These are phyloP conservation scores for Xenopus tropicalis DNA, from an alignment of 2,113 vertebrate species.

Conservation along the genomic window UCB_Xtro_10.0 CM004450.2:22429501-22430000, in stretches of 20 bases:
- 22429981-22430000: slow-evolving; percentile 95
- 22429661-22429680: no score
- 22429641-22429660: no score
- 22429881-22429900: background rate
- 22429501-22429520: no score
- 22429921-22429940: slow-evolving; percentile 80
- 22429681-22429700: no score
- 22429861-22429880: background rate
- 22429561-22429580: no score
- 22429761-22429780: slow-evolving; percentile 96
- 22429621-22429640: no score
- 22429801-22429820: slow-evolving; percentile 90
- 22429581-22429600: no score
- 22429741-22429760: slow-evolving; percentile 79
- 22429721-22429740: no score
- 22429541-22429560: no score
- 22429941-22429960: slow-evolving; percentile 97
- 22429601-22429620: no score
- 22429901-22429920: slow-evolving; percentile 13
- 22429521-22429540: no score
- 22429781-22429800: slow-evolving; percentile 95
- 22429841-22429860: background rate
- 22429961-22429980: slow-evolving; percentile 92
- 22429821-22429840: slow-evolving; percentile 84
- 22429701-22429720: accelerated